Base-by-base conservation (phyloP, 2,888 invertebrate genomes). In the Drosophila mimica region DNA sequence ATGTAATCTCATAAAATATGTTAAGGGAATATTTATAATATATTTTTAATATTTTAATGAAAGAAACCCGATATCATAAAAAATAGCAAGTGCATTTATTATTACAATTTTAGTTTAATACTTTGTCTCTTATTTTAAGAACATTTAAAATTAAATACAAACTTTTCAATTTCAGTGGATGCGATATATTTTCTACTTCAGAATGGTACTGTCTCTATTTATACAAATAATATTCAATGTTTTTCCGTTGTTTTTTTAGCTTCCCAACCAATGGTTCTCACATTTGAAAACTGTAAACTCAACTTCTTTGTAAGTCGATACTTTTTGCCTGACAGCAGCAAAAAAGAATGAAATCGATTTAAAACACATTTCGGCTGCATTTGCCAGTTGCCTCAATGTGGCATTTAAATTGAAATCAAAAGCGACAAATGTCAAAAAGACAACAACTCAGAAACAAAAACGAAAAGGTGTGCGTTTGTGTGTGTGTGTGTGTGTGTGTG, bases 341-440 rank as follows among this genome's bases (percentile, higher is more conserved):
- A 36, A 68, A 68, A 46, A 59, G 77, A 64, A 65, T 58, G 56
- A 56, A 77, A 77, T 83, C 84, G 84, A 83, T 83, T 82, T 77
- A 72, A 72, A 77, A 67, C 63, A 77, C 74, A 83, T 80, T 82
- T 74, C 38, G 43, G 58, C 58, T 82, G 76, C 82, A 73, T 76
- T 83, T 73, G 68, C 64, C 62, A 56, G 64, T 77, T 70, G 76
- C 53, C 53, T 58, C 48, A 38, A 38, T 78, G 68, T 71, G 79
- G 76, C 79, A 75, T 84, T 75, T 65, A 67, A 69, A 78, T 78
- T 74, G 57, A 62, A 74, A 64, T 67, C 60, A 78, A 59, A 76
- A 68, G 49, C 83, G 71, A 71, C 76, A 79, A 85, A 82, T 76
- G 82, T 83, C 86, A 74, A 48, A 70, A 67, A 58, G 66, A 54